Conservation (phyloP, 2,113 vertebrate species). For the Gracilinanus agilis region DNA sequence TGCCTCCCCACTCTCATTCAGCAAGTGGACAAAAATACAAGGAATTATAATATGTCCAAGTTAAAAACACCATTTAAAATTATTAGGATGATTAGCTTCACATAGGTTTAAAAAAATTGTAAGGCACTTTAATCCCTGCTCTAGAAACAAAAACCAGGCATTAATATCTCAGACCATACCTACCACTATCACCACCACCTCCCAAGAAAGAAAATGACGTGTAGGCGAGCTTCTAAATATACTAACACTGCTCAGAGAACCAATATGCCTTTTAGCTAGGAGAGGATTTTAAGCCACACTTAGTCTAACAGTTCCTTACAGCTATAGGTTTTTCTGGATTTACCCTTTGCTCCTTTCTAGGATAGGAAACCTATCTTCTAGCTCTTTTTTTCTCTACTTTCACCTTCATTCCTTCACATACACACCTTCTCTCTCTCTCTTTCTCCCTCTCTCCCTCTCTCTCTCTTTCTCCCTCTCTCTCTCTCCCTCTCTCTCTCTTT, state of each 20-base stretch:
- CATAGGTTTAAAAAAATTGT: background rate
- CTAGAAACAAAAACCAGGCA: background rate
- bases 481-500: no score
- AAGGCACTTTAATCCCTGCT: background rate
- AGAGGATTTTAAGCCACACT: no score
- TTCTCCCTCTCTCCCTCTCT: no score
- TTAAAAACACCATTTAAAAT: background rate
- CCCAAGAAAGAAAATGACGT: background rate
- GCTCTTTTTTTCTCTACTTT: no score
- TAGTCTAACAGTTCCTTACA: background rate
- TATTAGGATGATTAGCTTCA: background rate
- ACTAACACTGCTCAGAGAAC: background rate
- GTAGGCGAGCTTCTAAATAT: background rate
- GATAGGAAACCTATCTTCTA: background rate
- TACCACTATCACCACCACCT: background rate
- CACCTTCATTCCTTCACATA: no score
- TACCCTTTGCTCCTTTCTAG: background rate
- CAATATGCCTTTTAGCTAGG: background rate
- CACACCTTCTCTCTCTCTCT: no score
- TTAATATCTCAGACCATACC: background rate
- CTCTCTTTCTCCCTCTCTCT: no score
- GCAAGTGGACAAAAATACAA: background rate
- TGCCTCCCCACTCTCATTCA: background rate
- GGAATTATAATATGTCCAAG: background rate
- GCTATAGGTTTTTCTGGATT: background rate